phyloP scores from a whole-genome alignment of 2,888 invertebrate genomes.

The Melipona beecheii region DNA sequence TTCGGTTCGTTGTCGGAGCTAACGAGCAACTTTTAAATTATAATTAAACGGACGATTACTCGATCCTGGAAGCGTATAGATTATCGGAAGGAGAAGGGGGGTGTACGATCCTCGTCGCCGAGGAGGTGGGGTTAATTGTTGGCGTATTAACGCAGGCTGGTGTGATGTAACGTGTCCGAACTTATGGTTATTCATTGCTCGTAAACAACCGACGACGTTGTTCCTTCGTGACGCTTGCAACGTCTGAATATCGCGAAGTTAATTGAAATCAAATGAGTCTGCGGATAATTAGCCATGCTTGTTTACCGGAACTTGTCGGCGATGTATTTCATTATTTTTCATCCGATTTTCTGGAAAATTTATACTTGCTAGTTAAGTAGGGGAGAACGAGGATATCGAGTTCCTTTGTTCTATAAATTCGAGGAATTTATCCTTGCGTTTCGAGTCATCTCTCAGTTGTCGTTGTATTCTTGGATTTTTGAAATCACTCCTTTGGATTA shows the following conservation, averaged over 20 bases:
- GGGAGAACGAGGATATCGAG: not conserved
- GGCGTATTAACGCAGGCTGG: slow-evolving; percentile 41
- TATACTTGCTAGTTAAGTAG: not conserved
- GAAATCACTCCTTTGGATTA: too few species aligned
- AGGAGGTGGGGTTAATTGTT: slow-evolving; percentile 40
- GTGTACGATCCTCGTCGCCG: slow-evolving; percentile 16
- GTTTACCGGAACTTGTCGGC: slow-evolving; percentile 26
- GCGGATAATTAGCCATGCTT: slow-evolving; percentile 46
- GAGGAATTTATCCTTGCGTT: not conserved
- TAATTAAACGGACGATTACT: slow-evolving; percentile 44
- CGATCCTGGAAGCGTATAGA: slow-evolving; percentile 11
- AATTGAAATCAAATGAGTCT: slow-evolving; percentile 65
- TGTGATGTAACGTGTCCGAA: slow-evolving; percentile 44
- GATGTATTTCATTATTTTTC: not conserved
- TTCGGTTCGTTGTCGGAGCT: not conserved
- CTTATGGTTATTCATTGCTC: slow-evolving; percentile 51
- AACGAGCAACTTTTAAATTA: slow-evolving; percentile 37
- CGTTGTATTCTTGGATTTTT: not conserved
- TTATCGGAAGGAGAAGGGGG: not conserved
- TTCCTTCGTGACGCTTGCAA: slow-evolving; percentile 32
- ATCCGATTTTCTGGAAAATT: not conserved
- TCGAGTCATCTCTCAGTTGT: too few species aligned
- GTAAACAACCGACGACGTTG: slow-evolving; percentile 45
- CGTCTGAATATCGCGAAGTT: slow-evolving; percentile 43
- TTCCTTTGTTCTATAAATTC: not conserved